A percentile compares a stretch with the other conserved stretches of the same genome.
phyloP scores from a whole-genome alignment of 2,888 invertebrate species.

The Sarcophaga variegata region DNA sequence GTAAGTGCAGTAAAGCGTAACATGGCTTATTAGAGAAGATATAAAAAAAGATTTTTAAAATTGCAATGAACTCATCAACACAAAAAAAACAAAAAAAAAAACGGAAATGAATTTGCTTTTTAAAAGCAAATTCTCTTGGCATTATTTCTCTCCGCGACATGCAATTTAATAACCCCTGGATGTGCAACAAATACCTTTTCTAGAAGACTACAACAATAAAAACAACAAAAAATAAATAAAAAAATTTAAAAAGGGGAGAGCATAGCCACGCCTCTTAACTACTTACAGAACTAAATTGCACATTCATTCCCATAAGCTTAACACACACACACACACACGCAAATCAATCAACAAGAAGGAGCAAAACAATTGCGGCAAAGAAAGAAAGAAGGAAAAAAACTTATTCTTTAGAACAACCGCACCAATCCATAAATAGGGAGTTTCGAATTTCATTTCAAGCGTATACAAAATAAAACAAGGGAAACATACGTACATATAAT shows the following conservation, averaged over 20 bases:
- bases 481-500: not conserved
- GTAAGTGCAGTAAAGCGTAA: constrained; percentile 45
- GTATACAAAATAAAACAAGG: not conserved
- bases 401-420: constrained; percentile 59
- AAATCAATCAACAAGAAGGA: constrained; percentile 40
- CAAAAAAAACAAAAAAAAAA: not conserved
- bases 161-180: constrained; percentile 60
- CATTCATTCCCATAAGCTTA: constrained; percentile 32
- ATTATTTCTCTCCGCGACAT: constrained; percentile 33
- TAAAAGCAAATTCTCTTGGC: not conserved
- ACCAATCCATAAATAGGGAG: constrained; percentile 69
- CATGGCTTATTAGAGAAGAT: constrained; percentile 36
- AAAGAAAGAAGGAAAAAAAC: not conserved
- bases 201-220: not conserved
- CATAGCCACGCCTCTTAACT: constrained; percentile 54
- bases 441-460: constrained; percentile 68
- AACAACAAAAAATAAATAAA: constrained; percentile 8
- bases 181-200: constrained; percentile 53
- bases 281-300: constrained; percentile 51
- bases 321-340: constrained; percentile 24
- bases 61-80: not conserved
- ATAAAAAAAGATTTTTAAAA: not conserved
- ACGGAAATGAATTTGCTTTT: constrained; percentile 64
- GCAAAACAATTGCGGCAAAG: not conserved
- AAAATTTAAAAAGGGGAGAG: constrained; percentile 21